Evolutionary conservation across 1,140 invertebrate species (phyloP).

Genomic region (Triops longicaudatus): DNA sequence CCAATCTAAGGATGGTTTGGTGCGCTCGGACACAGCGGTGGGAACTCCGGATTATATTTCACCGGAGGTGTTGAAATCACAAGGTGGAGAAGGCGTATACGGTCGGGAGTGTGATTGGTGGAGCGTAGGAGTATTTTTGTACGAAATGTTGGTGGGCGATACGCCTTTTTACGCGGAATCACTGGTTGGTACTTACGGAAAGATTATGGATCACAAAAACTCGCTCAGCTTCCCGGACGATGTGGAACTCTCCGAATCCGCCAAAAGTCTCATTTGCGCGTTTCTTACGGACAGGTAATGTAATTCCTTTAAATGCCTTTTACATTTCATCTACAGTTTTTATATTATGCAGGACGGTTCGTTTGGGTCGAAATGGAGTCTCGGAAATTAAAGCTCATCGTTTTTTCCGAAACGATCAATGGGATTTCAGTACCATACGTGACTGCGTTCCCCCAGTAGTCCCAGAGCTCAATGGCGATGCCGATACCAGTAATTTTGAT

Average conservation of each 20-base stretch:
- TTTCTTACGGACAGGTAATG: slow-evolving; percentile 77
- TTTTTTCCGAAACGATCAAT: slow-evolving; percentile 95
- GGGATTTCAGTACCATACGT: slow-evolving; percentile 93
- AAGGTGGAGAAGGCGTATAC: slow-evolving; percentile 90
- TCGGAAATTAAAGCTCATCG: slow-evolving; percentile 90
- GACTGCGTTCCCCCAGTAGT: slow-evolving; percentile 92
- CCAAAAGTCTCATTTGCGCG: slow-evolving; percentile 85
- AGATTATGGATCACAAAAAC: slow-evolving; percentile 98
- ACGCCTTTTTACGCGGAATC: slow-evolving; percentile 98
- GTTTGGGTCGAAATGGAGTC: slow-evolving; percentile 86
- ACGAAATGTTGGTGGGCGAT: slow-evolving; percentile 98
- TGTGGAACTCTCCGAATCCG: slow-evolving; percentile 79
- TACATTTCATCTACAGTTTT: neutral
- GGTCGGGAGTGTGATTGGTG: slow-evolving; percentile 99
- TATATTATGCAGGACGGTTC: slow-evolving; percentile 51
- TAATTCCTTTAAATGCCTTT: neutral
- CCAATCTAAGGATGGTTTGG: slow-evolving; percentile 68
- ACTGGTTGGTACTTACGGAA: slow-evolving; percentile 94
- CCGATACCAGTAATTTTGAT: slow-evolving; percentile 98
- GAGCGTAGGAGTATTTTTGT: slow-evolving; percentile 97
- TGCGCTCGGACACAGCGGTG: slow-evolving; percentile 92
- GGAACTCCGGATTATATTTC: slow-evolving; percentile 99
- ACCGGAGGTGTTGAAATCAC: slow-evolving; percentile 94
- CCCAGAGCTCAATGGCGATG: slow-evolving; percentile 87
- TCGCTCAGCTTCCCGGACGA: slow-evolving; percentile 91